These are phyloP conservation scores for Cheilosia grossa DNA, from an alignment of 2,888 invertebrate genomes.

Conservation along the genomic window DNA sequence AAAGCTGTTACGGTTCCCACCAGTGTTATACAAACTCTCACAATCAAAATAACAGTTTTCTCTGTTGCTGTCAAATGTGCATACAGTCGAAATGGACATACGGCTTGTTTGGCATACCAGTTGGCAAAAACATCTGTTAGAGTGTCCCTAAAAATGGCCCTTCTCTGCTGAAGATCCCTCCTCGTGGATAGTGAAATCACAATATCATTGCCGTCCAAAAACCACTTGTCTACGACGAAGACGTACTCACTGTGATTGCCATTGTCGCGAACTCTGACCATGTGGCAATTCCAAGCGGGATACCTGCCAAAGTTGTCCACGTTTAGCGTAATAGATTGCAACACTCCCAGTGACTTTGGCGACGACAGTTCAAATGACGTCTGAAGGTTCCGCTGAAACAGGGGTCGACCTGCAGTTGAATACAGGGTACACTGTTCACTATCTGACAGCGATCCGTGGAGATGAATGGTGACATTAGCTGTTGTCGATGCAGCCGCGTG, in stretches of 20 bases:
- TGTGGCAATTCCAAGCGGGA: conserved; percentile 77
- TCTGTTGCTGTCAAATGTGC: conserved; percentile 26
- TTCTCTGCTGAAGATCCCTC: not conserved
- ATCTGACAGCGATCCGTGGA: conserved; percentile 54
- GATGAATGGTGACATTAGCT: conserved; percentile 75
- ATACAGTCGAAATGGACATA: conserved; percentile 15
- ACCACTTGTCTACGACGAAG: conserved; percentile 75
- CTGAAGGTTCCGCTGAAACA: conserved; percentile 45
- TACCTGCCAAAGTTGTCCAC: conserved; percentile 77
- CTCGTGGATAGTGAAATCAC: not conserved
- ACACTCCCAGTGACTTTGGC: conserved; percentile 41
- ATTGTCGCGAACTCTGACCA: conserved; percentile 75
- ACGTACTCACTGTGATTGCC: conserved; percentile 43
- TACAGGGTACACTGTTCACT: conserved; percentile 60
- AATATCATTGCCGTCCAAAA: conserved; percentile 12
- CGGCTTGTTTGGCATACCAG: conserved; percentile 33
- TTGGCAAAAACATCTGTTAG: conserved; percentile 42
- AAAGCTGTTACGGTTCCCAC: conserved; percentile 38
- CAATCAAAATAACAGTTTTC: conserved; percentile 29
- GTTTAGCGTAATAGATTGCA: conserved; percentile 59
- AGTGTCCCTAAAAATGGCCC: conserved; percentile 14
- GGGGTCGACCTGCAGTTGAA: conserved; percentile 46
- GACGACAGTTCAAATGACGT: conserved; percentile 31
- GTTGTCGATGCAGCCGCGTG: conserved; percentile 75
- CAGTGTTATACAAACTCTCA: conserved; percentile 32